Evolutionary conservation across 2,888 invertebrate genomes (phyloP).

Genomic region (Aleiodes leptofemur): DNA sequence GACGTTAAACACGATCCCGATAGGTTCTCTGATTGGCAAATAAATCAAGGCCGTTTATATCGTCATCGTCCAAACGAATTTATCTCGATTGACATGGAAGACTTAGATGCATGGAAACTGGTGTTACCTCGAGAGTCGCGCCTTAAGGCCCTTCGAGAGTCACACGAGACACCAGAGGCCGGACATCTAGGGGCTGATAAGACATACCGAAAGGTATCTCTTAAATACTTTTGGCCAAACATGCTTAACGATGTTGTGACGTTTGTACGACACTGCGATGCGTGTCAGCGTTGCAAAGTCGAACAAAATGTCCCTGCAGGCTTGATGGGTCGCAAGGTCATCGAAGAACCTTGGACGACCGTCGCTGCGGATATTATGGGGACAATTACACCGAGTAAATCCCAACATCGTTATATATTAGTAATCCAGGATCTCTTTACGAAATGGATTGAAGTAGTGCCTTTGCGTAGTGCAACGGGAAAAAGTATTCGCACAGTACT

Average conservation of each 20-base stretch:
- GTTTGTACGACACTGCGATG: slow-evolving; percentile 21
- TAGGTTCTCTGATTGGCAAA: background rate
- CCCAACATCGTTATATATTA: background rate
- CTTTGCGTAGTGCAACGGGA: slow-evolving; percentile 51
- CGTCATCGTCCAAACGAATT: background rate
- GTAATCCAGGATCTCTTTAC: slow-evolving; percentile 44
- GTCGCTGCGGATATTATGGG: slow-evolving; percentile 3
- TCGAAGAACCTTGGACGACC: slow-evolving; percentile 39
- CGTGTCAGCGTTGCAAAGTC: slow-evolving; percentile 38
- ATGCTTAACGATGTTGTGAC: too few relatives aligned
- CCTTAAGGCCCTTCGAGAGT: too few relatives aligned
- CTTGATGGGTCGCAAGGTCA: slow-evolving; percentile 32
- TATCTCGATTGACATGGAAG: background rate
- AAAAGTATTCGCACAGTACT: slow-evolving; percentile 35
- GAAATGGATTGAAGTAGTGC: slow-evolving; percentile 51
- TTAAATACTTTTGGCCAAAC: too few relatives aligned
- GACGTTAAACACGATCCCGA: background rate
- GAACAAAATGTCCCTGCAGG: slow-evolving; percentile 35
- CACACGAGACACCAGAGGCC: too few relatives aligned
- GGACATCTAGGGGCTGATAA: too few relatives aligned
- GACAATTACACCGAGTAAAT: too few relatives aligned
- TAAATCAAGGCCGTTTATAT: background rate
- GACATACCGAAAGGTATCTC: too few relatives aligned
- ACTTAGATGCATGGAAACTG: background rate
- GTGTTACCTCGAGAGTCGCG: too few relatives aligned